Evolutionary conservation across 35 echinoderm and acorn worm genomes (phyloP), one percentile per base, ranked within the genome.

Genomic region (Ophioderma brevispina): DNA sequence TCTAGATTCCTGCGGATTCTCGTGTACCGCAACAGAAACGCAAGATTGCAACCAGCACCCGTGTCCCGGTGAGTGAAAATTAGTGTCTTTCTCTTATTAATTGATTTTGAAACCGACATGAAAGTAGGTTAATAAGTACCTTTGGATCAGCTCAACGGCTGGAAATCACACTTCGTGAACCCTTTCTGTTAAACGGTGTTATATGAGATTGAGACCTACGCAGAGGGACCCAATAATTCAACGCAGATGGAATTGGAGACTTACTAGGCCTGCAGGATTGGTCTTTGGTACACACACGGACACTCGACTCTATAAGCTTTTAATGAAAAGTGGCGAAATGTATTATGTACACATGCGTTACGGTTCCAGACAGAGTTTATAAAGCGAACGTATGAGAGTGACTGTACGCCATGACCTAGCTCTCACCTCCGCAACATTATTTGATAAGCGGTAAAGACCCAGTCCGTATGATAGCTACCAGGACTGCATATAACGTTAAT

Each of bases 21-120:
- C 86, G 0, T 97, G 95, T 64, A 86, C 56, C 38, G 56, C 87
- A 36, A 93, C 91, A 38, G 95, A 97, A 79, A 78, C 78, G 2
- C 91, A 80, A 64, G 87, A 93, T 23, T 97, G 95, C 38, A 87
- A 93, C 55, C 77, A 63, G 36, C 78, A 90, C 19, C 36, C 79
- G 14, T 97, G 95, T 78, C 88, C 95, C 31, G 81, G 90, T 91
- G 77, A 8, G 90, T 79, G 41, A 46, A 46, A n/a, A 81, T 18
- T 1, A 81, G 15, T 38, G 15, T 30, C 1, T 30, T 39, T 21
- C 0, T 32, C 21, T 80, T 13, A 80, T 15, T 0, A 80, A 1
- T 23, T 80, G 18, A 21, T 19, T 37, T 80, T 35, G 31, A 19
- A 31, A 77, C 30, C 0, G 11, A 77, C 13, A 77, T n/a, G 31